Conservation (phyloP, 2,113 vertebrate genomes). For the Gambusia affinis region DNA sequence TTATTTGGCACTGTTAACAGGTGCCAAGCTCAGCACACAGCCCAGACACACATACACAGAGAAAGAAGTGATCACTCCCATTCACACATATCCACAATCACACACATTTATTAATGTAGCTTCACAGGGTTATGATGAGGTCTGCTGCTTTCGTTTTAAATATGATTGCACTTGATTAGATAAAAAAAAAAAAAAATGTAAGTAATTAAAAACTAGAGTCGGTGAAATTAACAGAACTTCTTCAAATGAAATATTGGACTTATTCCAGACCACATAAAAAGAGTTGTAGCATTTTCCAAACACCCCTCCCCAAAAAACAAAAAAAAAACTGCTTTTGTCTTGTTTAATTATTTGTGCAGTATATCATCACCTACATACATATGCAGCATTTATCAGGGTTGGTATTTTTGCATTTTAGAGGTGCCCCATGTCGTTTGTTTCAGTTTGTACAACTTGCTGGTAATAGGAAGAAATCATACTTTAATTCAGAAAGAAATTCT, state of each 20-base stretch:
- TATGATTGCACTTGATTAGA: conserved; percentile 62
- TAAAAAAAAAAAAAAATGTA: background rate
- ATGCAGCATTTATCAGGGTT: background rate
- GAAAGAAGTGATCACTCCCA: background rate
- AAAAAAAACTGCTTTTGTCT: background rate
- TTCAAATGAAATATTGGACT: no score
- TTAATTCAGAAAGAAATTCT: background rate
- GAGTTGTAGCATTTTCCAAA: no score
- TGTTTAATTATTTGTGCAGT: background rate
- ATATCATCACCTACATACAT: background rate
- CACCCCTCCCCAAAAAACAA: no score
- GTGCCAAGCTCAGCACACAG: conserved; percentile 76
- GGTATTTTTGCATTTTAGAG: background rate
- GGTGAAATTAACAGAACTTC: no score
- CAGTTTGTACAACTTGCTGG: background rate
- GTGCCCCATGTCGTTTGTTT: background rate
- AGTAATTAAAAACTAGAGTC: background rate
- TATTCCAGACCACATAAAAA: no score
- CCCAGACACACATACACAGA: conserved; percentile 46
- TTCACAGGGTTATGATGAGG: conserved; percentile 14
- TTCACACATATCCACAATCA: background rate
- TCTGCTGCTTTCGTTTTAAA: conserved; percentile 66
- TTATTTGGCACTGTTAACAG: conserved; percentile 99
- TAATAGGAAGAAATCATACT: background rate
- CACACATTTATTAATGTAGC: conserved; percentile 3